Conservation (phyloP, 2,888 invertebrate genomes). For the Amblyjoppa fuscipennis region DNA sequence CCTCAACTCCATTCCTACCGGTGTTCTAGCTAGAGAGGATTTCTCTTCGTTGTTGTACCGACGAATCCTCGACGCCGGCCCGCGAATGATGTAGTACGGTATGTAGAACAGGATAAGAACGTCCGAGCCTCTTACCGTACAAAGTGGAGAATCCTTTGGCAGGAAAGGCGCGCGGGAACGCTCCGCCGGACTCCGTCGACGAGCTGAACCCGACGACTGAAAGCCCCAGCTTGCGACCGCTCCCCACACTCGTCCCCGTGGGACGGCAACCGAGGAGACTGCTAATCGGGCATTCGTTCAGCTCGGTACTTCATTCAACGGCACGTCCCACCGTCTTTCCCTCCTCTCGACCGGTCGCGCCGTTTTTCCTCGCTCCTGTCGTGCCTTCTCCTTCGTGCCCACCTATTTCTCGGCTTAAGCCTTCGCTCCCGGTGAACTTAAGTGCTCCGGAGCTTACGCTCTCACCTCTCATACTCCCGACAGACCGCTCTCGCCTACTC, state of each 20-base stretch:
- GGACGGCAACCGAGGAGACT: conserved; percentile 56
- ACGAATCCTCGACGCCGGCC: too few relatives aligned
- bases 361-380: conserved; percentile 23
- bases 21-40: too few relatives aligned
- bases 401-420: conserved; percentile 48
- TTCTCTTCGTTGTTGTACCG: background rate
- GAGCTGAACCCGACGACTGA: background rate
- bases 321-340: conserved; percentile 57
- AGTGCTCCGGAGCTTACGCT: conserved; percentile 46
- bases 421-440: conserved; percentile 40
- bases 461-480: background rate
- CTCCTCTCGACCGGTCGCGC: conserved; percentile 19
- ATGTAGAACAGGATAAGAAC: background rate
- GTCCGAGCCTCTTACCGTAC: background rate
- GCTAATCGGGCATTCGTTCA: conserved; percentile 70
- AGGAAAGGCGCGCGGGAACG: background rate
- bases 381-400: conserved; percentile 10
- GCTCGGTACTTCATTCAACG: conserved; percentile 65
- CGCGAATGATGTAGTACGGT: background rate
- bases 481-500: background rate
- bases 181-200: background rate
- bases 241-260: background rate
- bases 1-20: too few relatives aligned
- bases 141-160: conserved; percentile 8
- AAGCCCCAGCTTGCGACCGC: background rate